phyloP scores from a whole-genome alignment of 2,113 vertebrate species.

The cat (Felis catus) region DNA sequence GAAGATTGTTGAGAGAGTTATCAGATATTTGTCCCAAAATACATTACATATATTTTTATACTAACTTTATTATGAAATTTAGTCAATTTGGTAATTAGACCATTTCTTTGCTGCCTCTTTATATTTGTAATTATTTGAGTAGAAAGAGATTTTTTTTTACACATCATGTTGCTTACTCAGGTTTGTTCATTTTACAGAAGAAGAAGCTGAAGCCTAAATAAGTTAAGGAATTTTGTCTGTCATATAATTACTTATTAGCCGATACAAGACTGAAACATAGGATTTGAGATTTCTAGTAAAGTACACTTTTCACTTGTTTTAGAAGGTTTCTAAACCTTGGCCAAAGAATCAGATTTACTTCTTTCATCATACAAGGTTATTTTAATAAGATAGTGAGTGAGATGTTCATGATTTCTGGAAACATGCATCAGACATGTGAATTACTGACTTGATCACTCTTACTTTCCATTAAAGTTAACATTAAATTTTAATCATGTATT shows the following conservation, averaged over 20 bases:
- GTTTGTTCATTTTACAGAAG: not conserved
- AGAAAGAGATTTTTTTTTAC: not conserved
- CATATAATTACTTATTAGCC: not conserved
- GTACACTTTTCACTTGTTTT: not conserved
- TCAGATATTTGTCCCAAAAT: not conserved
- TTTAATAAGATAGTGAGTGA: not conserved
- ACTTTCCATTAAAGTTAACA: not conserved
- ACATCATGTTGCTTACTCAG: not conserved
- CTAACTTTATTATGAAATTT: not conserved
- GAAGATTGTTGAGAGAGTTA: not conserved
- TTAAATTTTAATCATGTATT: not conserved
- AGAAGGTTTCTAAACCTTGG: not conserved
- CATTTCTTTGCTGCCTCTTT: not conserved
- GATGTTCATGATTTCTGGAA: not conserved
- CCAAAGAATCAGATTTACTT: not conserved
- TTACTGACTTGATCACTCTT: not conserved
- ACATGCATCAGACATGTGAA: not conserved
- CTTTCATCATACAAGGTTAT: not conserved
- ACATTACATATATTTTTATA: not conserved
- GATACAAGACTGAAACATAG: not conserved
- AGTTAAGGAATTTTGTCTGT: not conserved
- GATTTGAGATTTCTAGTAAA: not conserved
- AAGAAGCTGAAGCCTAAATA: not conserved
- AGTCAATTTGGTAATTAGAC: not conserved
- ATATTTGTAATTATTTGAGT: not conserved